Base-by-base conservation (phyloP, 1,140 invertebrate species). In the Drosophila ambigua region DNA sequence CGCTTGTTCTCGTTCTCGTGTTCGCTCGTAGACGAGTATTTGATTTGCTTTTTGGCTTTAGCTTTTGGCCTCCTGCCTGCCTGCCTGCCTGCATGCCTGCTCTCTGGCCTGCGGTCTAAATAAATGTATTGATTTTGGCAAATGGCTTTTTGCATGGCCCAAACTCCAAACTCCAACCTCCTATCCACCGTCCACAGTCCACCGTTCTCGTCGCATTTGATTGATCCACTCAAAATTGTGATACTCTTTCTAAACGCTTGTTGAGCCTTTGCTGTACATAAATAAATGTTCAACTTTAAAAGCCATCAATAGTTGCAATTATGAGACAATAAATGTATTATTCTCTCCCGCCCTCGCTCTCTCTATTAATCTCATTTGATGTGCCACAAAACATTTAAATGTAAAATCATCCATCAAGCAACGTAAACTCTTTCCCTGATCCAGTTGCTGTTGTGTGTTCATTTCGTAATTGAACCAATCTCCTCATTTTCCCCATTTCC, bases 51-150 rank as follows among this genome's bases (percentile, higher is more conserved):
- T 74, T 52, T 57, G 58, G 58, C 50, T 62, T 13, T 39, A 50
- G 44, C 46, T 39, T 16, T 26, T 44, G 20, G 20, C 66, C 39
- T 54, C 43, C 44, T 44, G 16, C 54, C 52, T 64, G 55, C 54
- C 52, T 64, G 55, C 52, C 51, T 48, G 49, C 15, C 3, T 9
- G 5, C 26, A 2, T 6, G 26, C 31, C 31, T 31, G 31, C 58
- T 20, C 41, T 45, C 45, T 57, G 46, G 54, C 74, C 82, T 78
- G 78, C 68, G 82, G 82, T 87, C 82, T 61, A 78, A 85, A 82
- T 78, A 85, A 87, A 87, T 87, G 78, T 87, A 87, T 87, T 87
- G 82, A 87, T 88, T 85, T 87, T 87, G 69, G 45, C 68, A 87
- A 87, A 88, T 87, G 79, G 83, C 79, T 87, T 85, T 39, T 82